Evolutionary conservation across 2,888 invertebrate species (phyloP).

Genomic region (Sussaba pulchella): DNA sequence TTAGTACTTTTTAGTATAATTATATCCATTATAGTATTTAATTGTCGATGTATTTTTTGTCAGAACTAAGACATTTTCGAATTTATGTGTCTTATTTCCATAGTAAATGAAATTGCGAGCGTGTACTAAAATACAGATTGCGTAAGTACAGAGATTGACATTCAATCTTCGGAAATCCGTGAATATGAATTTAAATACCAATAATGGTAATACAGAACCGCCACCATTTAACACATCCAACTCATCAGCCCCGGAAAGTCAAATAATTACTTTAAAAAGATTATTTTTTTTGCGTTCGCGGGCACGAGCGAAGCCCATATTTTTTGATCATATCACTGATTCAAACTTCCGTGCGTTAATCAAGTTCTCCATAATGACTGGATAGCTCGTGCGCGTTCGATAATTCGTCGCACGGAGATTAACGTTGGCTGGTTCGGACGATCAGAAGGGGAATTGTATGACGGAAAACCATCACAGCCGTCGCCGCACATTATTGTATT

Average conservation of each 20-base stretch:
- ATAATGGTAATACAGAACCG: neutral
- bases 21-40: too few relatives aligned
- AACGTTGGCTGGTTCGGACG: slow-evolving; percentile 16
- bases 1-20: too few relatives aligned
- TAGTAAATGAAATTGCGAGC: neutral
- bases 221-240: neutral
- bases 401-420: slow-evolving; percentile 45
- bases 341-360: slow-evolving; percentile 43
- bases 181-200: neutral
- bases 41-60: too few relatives aligned
- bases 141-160: neutral
- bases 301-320: neutral
- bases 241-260: neutral
- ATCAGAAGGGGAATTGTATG: slow-evolving; percentile 23
- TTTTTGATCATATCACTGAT: slow-evolving; percentile 28
- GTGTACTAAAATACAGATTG: neutral
- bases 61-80: too few relatives aligned
- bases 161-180: neutral
- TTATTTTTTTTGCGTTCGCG: too few relatives aligned
- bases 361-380: slow-evolving; percentile 40
- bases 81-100: too few relatives aligned
- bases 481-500: neutral
- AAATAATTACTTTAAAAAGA: slow-evolving; percentile 32
- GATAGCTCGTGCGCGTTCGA: slow-evolving; percentile 13
- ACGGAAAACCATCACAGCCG: slow-evolving; percentile 28